Evolutionary conservation across 1,140 invertebrate species (phyloP).

Genomic region (Magallana angulata): DNA sequence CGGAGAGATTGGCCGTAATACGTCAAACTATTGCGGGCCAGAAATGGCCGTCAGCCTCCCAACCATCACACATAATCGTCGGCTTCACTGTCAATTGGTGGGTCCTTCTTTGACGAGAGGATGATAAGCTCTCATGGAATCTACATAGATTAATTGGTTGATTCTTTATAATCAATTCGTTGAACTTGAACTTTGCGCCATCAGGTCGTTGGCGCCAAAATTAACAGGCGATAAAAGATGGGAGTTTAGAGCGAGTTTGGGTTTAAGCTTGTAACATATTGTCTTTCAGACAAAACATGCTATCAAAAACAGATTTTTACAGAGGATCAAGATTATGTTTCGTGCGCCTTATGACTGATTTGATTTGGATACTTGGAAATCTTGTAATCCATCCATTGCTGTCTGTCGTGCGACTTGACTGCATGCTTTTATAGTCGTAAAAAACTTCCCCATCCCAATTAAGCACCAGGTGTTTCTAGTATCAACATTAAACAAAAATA

Average conservation of each 20-base stretch:
- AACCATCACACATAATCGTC: not conserved
- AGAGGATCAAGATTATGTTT: too few relatives aligned
- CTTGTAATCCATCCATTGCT: too few relatives aligned
- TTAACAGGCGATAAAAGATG: not conserved
- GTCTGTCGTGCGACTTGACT: too few relatives aligned
- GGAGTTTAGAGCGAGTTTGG: not conserved
- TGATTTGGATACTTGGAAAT: too few relatives aligned
- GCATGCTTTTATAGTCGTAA: too few relatives aligned
- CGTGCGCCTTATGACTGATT: too few relatives aligned
- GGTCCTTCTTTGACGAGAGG: not conserved
- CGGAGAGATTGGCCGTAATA: not conserved
- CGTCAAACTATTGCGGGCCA: not conserved
- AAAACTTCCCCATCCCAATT: too few relatives aligned
- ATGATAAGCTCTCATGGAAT: conserved; percentile 10
- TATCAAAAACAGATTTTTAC: not conserved
- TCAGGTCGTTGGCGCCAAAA: conserved; percentile 21
- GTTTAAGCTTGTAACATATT: not conserved
- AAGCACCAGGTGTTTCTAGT: too few relatives aligned
- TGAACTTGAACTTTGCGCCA: conserved; percentile 23
- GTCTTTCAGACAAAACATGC: not conserved
- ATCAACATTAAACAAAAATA: too few relatives aligned
- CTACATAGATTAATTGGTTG: not conserved
- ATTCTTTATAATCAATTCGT: conserved; percentile 28
- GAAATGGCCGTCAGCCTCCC: not conserved
- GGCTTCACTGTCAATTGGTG: not conserved